Evolutionary conservation across 2,888 invertebrate species (phyloP), one percentile per base, ranked within the genome.

Genomic region (Thecophora atra): DNA sequence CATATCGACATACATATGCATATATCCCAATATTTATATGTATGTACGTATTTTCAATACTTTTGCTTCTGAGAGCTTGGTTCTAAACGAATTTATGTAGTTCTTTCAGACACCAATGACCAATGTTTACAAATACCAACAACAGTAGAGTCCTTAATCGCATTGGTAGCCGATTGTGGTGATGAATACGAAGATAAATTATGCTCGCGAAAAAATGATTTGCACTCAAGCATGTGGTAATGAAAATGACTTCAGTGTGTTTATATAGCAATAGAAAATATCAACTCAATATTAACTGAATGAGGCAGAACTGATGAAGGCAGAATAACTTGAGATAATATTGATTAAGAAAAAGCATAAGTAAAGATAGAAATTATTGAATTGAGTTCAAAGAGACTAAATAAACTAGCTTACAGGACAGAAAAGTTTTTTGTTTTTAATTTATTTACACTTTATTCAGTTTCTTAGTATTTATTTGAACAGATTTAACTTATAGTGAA

Each of bases 101-200:
- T 86, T 87, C 84, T 87, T 87, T 87, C 87, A 86, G 86, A 85
- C 85, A 82, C 81, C 79, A 81, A 81, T 79, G 81, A 81, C 78
- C 79, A 79, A 71, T 75, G 74, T 75, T 81, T 85, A 82, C 82
- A 83, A 81, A 84, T 86, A 83, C 86, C 87, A 84, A 84, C 86
- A 82, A 84, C 89, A 88, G 81, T 87, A 85, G 87, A 87, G 79
- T 89, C 89, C 81, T 89, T 90, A 83, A 87, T 87, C 85, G 89
- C 90, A 84, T 83, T 86, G 84, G 90, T 90, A 83, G 90, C 90
- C 84, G 86, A 88, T 87, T 89, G 89, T 87, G 90, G 90, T 82
- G 90, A 90, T 88, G 89, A 88, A 85, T 90, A 89, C 88, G 91
- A 91, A 89, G 89, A 89, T 87, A 89, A 89, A 87, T 89, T 91